Evolutionary conservation across 2,797 vertebrate genomes (phyloP), one percentile per base, ranked within the genome.

Genomic region (Sphenopsis melanotis): DNA sequence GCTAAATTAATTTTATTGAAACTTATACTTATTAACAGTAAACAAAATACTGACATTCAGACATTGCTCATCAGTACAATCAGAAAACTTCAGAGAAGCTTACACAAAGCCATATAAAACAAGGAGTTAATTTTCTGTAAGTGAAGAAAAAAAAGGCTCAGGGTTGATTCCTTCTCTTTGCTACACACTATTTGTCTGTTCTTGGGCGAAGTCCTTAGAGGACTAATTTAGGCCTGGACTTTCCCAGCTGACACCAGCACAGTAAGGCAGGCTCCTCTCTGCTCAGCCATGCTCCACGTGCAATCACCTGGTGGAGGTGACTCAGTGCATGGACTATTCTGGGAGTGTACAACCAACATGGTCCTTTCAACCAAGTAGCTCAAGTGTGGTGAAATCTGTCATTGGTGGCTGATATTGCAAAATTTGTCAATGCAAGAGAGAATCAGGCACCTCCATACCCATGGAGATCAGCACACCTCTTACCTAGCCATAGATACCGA

Each of bases 1-100:
- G 77, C 76, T 92, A 78, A 89, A 96, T 96, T 96, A 34, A 90
- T 97, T 97, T 97, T 97, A 96, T 96, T 97, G 87, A 70, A 97
- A 93, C 26, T 50, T 53, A 81, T 50, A 34, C 80, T 57, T 87
- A 88, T 89, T 71, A 95, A 87, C 29, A 76, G 20, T 82, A 95
- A 90, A 83, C 74, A 94, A 91, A 95, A 91, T 68, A 74, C 71
- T 83, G 79, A 81, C 85, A 93, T 81, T 91, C 77, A 91, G 63
- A 87, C 32, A 56, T 39, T 82, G 68, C 46, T 80, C 49, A 82
- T 50, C 44, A 82, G 41, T 60, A 56, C 7, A 27, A 46, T 81
- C 60, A 79, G 64, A 85, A 92, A 71, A 76, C 26, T 53, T 41
- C 15, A 65, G 50, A 39, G 12, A 83, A 65, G 74, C 6, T 60